phyloP scores from a whole-genome alignment of 1,140 invertebrate species.

The Neodiprion lecontei region DNA sequence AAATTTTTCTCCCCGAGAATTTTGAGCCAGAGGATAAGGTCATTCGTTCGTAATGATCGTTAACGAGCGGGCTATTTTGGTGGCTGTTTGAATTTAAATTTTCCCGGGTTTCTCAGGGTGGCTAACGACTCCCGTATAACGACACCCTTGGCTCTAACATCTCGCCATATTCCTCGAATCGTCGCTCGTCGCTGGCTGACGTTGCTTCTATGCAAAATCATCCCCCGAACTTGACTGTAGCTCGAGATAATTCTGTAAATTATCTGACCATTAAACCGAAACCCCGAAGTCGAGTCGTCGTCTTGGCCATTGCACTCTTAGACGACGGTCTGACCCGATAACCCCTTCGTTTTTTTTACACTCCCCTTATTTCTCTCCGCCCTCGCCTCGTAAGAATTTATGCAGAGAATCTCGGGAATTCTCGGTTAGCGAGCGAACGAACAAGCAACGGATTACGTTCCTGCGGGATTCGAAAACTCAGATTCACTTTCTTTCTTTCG shows the following conservation, averaged over 20 bases:
- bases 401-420: no score
- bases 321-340: no score
- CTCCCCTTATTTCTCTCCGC: no score
- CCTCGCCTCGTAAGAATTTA: no score
- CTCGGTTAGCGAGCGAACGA: no score
- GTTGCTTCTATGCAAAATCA: neutral
- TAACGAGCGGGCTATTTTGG: no score
- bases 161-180: neutral
- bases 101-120: neutral
- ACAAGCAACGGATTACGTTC: neutral
- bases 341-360: no score
- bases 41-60: no score
- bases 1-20: no score
- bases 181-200: neutral
- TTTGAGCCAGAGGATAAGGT: no score
- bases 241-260: neutral
- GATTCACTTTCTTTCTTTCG: neutral
- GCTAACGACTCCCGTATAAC: neutral
- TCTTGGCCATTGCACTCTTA: no score
- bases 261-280: neutral
- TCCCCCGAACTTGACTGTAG: neutral
- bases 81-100: neutral
- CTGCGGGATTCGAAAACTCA: neutral
- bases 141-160: neutral
- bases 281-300: no score